These are phyloP conservation scores for Hozukius guyotensis DNA, from an alignment of 2,797 vertebrate genomes.

Conservation along the genomic window DNA sequence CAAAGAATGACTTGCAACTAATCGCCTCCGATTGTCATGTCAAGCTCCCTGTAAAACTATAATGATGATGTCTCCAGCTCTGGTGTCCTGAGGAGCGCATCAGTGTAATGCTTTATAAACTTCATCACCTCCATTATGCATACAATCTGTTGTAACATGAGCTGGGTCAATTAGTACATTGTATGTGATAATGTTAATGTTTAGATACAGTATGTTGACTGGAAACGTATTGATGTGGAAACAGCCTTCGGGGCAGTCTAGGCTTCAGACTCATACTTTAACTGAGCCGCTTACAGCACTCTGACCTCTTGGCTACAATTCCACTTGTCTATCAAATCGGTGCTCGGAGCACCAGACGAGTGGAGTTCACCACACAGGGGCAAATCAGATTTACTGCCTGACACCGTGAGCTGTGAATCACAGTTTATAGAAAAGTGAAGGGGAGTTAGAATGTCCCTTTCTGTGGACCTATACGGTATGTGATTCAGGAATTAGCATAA, in stretches of 20 bases:
- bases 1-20: neutral
- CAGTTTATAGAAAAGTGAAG: neutral
- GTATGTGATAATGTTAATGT: neutral
- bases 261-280: neutral
- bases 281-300: constrained; percentile 1
- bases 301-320: constrained; percentile 15
- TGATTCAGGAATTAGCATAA: neutral
- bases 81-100: neutral
- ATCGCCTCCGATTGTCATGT: constrained; percentile 4
- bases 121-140: neutral
- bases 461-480: neutral
- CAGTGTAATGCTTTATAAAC: neutral
- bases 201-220: neutral
- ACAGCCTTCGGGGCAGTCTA: neutral
- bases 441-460: neutral
- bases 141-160: neutral
- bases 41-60: neutral
- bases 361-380: constrained; percentile 4
- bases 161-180: neutral
- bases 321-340: neutral
- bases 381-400: neutral
- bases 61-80: neutral
- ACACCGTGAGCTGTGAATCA: neutral
- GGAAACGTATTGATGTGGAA: neutral
- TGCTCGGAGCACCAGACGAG: neutral